These are phyloP conservation scores for Grapholita molesta DNA, from an alignment of 1,140 invertebrate species.

Conservation along the genomic window DNA sequence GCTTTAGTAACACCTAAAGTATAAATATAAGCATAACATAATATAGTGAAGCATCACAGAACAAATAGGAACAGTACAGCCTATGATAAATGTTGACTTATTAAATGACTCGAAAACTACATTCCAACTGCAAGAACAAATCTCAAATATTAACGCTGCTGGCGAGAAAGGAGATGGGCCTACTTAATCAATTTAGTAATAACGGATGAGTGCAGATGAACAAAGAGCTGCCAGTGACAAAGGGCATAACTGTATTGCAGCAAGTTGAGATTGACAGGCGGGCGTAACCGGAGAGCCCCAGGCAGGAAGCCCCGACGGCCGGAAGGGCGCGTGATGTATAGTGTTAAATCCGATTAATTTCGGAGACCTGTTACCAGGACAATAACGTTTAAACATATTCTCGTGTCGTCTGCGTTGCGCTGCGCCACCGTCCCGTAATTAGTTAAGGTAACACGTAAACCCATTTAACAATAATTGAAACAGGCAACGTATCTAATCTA, in stretches of 20 bases:
- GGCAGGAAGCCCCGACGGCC: conserved; percentile 28
- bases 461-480: conserved; percentile 16
- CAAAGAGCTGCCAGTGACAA: background rate
- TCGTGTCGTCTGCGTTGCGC: conserved; percentile 25
- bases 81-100: no score
- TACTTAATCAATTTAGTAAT: background rate
- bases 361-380: conserved; percentile 42
- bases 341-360: conserved; percentile 55
- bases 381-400: conserved; percentile 52
- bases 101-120: no score
- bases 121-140: no score
- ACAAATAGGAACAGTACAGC: no score
- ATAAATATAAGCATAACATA: no score
- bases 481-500: conserved; percentile 1
- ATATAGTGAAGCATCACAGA: no score
- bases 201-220: background rate
- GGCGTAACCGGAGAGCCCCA: background rate
- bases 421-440: conserved; percentile 21
- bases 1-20: no score
- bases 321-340: conserved; percentile 43
- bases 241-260: background rate
- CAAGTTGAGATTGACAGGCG: conserved; percentile 2
- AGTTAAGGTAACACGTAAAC: conserved; percentile 21
- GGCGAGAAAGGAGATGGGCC: background rate
- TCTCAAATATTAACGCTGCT: background rate